A percentile compares a stretch with the other conserved stretches of the same genome.
These are phyloP conservation scores for Drepana arcuata DNA, from an alignment of 1,140 invertebrate genomes.

Conservation along the genomic window DNA sequence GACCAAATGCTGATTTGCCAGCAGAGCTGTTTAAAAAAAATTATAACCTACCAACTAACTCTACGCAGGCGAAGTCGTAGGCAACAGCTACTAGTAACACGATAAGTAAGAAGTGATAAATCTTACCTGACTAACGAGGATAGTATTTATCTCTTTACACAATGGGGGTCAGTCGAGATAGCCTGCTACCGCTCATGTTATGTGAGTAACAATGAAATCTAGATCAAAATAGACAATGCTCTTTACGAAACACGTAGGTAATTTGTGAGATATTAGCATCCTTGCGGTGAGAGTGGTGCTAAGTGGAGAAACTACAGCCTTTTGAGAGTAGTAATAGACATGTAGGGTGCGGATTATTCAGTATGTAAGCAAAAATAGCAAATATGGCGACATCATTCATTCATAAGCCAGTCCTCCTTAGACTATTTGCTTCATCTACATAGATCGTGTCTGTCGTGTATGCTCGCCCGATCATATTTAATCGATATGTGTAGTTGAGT, in stretches of 20 bases:
- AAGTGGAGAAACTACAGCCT: constrained; percentile 65
- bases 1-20: too few species aligned
- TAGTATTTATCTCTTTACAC: constrained; percentile 12
- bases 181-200: constrained; percentile 18
- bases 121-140: background rate
- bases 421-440: too few species aligned
- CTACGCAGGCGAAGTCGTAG: background rate
- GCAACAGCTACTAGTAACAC: background rate
- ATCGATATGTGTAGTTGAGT: too few species aligned
- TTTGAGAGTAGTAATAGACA: too few species aligned
- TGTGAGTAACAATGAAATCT: constrained; percentile 45
- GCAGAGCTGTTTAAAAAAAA: too few species aligned
- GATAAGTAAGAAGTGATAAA: background rate
- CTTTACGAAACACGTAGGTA: constrained; percentile 60
- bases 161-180: constrained; percentile 30
- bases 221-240: constrained; percentile 62
- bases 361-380: too few species aligned
- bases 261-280: constrained; percentile 47
- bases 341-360: too few species aligned
- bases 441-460: too few species aligned
- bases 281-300: constrained; percentile 57
- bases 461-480: too few species aligned
- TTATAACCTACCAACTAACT: too few species aligned
- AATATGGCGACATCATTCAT: too few species aligned
- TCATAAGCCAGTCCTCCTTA: too few species aligned